Evolutionary conservation across 2,113 vertebrate species (phyloP).

Genomic region (Zapus hudsonius): DNA sequence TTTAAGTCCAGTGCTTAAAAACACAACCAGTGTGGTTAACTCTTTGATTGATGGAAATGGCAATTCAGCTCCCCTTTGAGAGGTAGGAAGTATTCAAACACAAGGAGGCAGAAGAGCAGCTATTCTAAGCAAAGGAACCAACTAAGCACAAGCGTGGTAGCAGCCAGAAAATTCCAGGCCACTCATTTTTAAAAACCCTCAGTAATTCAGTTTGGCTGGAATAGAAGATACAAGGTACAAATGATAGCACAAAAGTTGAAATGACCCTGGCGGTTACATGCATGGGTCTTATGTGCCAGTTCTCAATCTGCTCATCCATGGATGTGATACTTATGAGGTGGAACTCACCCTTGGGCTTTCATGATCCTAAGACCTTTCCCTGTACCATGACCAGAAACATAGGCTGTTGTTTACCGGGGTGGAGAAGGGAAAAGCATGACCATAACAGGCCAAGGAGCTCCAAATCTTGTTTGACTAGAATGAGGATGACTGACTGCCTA

Average conservation of each 20-base stretch:
- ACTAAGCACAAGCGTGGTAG: neutral
- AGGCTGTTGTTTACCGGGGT: neutral
- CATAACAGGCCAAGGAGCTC: neutral
- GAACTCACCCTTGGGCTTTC: neutral
- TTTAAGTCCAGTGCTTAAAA: constrained; percentile 19
- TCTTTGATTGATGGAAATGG: constrained; percentile 46
- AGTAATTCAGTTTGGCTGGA: neutral
- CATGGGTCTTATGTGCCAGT: accelerated
- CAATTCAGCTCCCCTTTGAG: neutral
- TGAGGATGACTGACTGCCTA: neutral
- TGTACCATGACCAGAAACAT: neutral
- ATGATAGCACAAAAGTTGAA: neutral
- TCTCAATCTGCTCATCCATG: neutral
- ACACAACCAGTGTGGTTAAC: constrained; percentile 32
- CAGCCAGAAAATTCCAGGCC: neutral
- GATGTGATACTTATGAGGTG: neutral
- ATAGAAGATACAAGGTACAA: neutral
- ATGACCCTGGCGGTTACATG: too few relatives aligned
- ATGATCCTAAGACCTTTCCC: neutral
- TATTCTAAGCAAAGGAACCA: neutral
- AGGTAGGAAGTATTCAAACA: neutral
- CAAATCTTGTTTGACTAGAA: neutral
- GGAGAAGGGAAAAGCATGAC: neutral
- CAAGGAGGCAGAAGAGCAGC: neutral
- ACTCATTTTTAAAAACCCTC: neutral